Evolutionary conservation across 2,888 invertebrate genomes (phyloP).

Genomic region (Agrochola lychnidis): DNA sequence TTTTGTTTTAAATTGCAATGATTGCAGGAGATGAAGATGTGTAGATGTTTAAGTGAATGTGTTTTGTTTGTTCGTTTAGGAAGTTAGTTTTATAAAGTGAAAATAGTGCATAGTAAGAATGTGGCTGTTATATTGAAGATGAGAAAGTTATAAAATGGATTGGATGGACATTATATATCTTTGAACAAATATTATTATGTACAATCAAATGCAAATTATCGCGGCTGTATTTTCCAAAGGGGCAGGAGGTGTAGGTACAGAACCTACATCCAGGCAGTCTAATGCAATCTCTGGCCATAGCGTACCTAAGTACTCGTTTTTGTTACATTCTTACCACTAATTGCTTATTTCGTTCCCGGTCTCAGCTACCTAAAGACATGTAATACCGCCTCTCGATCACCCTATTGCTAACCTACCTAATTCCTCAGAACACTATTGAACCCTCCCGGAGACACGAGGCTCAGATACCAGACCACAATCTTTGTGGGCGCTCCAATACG

Average conservation of each 20-base stretch:
- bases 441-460: background rate
- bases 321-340: background rate
- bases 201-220: background rate
- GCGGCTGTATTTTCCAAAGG: too few relatives aligned
- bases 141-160: background rate
- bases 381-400: background rate
- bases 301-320: too few relatives aligned
- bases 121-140: background rate
- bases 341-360: background rate
- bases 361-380: background rate
- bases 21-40: slow-evolving; percentile 1
- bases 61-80: background rate
- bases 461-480: slow-evolving; percentile 31
- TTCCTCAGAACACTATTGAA: background rate
- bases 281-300: too few relatives aligned
- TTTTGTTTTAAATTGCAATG: slow-evolving; percentile 4
- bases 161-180: background rate
- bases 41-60: too few relatives aligned
- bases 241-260: too few relatives aligned
- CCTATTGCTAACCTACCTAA: background rate
- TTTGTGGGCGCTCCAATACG: slow-evolving; percentile 1
- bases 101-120: too few relatives aligned
- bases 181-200: background rate
- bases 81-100: background rate
- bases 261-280: too few relatives aligned